Evolutionary conservation across 1,140 invertebrate species (phyloP).

Genomic region (Drosophila kohkoa): DNA sequence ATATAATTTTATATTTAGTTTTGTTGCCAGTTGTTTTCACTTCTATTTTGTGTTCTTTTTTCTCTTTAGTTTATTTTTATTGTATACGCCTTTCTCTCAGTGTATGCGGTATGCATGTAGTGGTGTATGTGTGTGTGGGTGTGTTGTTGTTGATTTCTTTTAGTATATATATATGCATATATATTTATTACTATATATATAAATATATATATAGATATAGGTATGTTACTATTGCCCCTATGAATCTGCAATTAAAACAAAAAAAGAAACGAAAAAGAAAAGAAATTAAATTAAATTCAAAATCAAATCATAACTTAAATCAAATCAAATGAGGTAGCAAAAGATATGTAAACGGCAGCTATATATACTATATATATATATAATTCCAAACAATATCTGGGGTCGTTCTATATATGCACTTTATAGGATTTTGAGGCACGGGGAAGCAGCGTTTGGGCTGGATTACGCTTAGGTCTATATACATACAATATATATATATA

Average conservation of each 20-base stretch:
- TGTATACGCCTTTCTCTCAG: conserved; percentile 32
- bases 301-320: background rate
- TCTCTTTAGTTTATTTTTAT: conserved; percentile 37
- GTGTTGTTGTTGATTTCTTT: conserved; percentile 19
- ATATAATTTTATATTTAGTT: conserved; percentile 31
- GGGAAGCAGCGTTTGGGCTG: background rate
- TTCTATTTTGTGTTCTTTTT: conserved; percentile 36
- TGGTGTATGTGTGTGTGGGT: conserved; percentile 15
- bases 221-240: conserved; percentile 78
- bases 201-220: conserved; percentile 49
- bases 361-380: conserved; percentile 10
- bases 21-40: conserved; percentile 30
- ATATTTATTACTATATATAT: conserved; percentile 58
- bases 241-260: conserved; percentile 74
- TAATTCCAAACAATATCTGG: conserved; percentile 3
- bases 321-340: conserved; percentile 8
- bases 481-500: background rate
- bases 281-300: conserved; percentile 32
- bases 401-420: background rate
- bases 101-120: conserved; percentile 20
- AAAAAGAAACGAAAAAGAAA: conserved; percentile 36
- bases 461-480: conserved; percentile 7
- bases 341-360: background rate
- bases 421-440: background rate
- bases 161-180: conserved; percentile 47